Percentiles rank a stretch among this genome's conserved stretches.
Evolutionary conservation across 1,140 invertebrate genomes (phyloP).

Genomic region (Dendrolimus kikuchii): DNA sequence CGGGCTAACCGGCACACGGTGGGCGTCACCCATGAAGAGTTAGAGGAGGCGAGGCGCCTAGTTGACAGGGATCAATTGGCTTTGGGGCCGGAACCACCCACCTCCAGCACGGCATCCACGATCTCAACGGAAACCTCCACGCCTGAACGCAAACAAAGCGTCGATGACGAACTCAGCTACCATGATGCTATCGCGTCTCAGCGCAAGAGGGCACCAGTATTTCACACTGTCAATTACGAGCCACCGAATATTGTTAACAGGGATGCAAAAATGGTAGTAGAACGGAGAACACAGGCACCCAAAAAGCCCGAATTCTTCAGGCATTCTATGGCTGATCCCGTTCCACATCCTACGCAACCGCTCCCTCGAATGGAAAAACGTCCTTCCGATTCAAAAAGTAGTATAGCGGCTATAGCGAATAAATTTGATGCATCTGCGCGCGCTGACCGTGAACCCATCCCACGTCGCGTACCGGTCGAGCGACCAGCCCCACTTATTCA

Average conservation of each 20-base stretch:
- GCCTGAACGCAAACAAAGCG: slow-evolving; percentile 40
- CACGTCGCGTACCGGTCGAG: slow-evolving; percentile 15
- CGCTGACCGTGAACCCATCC: slow-evolving; percentile 16
- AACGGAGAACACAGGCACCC: slow-evolving; percentile 29
- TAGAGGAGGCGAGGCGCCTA: slow-evolving; percentile 81
- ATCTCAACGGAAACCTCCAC: slow-evolving; percentile 26
- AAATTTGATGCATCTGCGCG: slow-evolving; percentile 49
- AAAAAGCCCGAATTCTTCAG: slow-evolving; percentile 48
- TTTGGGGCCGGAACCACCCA: slow-evolving; percentile 21
- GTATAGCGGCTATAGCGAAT: slow-evolving; percentile 55
- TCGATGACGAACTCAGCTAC: slow-evolving; percentile 41
- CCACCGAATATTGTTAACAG: slow-evolving; percentile 28
- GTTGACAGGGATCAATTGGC: slow-evolving; percentile 77
- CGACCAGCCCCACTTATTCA: slow-evolving; percentile 9
- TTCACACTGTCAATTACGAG: slow-evolving; percentile 46
- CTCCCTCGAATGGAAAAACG: slow-evolving; percentile 23
- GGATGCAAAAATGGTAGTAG: slow-evolving; percentile 28
- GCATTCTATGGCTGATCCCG: slow-evolving; percentile 46
- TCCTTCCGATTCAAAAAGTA: slow-evolving; percentile 36
- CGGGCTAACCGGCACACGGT: slow-evolving; percentile 82
- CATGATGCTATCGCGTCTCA: slow-evolving; percentile 40
- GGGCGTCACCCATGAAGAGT: slow-evolving; percentile 84
- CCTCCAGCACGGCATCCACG: slow-evolving; percentile 22
- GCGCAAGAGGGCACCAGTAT: slow-evolving; percentile 36
- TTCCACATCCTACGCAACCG: slow-evolving; percentile 9